A percentile compares a stretch with the other conserved stretches of the same genome.
Evolutionary conservation across 2,113 vertebrate genomes (phyloP).

Genomic region (Equus przewalskii): DNA sequence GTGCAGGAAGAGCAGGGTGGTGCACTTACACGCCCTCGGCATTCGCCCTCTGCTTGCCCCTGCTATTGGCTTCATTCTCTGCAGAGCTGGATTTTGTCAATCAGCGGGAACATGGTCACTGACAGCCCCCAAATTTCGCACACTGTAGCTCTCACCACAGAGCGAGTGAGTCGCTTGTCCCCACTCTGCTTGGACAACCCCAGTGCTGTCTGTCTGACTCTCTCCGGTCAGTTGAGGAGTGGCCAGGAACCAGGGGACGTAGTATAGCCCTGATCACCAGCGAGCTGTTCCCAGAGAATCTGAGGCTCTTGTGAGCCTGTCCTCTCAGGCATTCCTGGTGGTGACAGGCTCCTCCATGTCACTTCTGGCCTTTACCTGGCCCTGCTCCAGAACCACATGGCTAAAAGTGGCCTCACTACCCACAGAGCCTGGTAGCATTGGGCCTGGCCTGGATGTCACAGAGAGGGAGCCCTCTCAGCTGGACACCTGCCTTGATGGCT

Average conservation of each 20-base stretch:
- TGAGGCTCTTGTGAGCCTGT: background rate
- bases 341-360: background rate
- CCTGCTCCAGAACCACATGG: background rate
- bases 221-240: fast-evolving
- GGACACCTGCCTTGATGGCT: background rate
- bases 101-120: fast-evolving
- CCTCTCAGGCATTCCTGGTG: background rate
- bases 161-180: background rate
- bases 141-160: background rate
- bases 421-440: fast-evolving
- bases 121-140: background rate
- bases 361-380: background rate
- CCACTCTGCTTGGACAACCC: background rate
- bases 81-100: background rate
- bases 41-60: fast-evolving
- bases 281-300: background rate
- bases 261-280: fast-evolving
- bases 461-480: too few relatives aligned
- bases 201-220: too few relatives aligned
- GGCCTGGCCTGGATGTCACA: background rate
- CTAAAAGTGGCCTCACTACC: background rate
- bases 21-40: fast-evolving
- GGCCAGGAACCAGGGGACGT: background rate
- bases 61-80: background rate
- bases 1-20: background rate